Base-by-base conservation (phyloP, 2,888 invertebrate genomes). In the Hirudinaria manillensis region DNA sequence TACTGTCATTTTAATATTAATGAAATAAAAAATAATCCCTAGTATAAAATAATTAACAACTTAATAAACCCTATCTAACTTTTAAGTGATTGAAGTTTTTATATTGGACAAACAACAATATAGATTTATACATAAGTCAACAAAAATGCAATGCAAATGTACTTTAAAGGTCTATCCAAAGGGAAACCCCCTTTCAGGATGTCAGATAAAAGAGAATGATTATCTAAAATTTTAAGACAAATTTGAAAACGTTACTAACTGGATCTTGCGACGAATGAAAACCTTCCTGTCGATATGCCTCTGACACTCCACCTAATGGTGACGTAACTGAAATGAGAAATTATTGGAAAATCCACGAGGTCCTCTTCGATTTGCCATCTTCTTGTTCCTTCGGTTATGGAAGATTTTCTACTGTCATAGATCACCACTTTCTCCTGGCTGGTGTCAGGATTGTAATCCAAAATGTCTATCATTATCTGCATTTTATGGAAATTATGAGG, bases 331-430 rank as follows among this genome's bases (percentile, higher is more conserved):
- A 81, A 81, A 0, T 90, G 91, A 75, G 94, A 94, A 0, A 93
- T 90, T 0, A 92, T 90, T 0, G 98, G 98, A 83, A 99, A 98
- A 21, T 92, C 90, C 0, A 92, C 91, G 75, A 94, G 85, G 85
- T 98, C 95, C 45, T 92, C 88, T 80, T 91, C 80, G 2, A 80
- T 75, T 45, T 67, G 36, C 80, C 80, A 80, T 7, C 71, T 36
- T 24, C 45, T 70, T 6, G 77, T 78, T 36, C 19, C 24, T 3
- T 24, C 27, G 6, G n/a, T 29, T 27, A 78, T 77, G 21, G 21
- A n/a, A 3, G 32, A 13, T 7, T 27, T n/a, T 6, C 76, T 71
- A 27, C 75, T 72, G 74, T 83, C 82, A 74, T 79, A 83, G 24
- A 84, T 79, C 0, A 81, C 82, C 16, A 85, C 82, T 66, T 81